Percentiles rank a stretch among this genome's conserved stretches.
Evolutionary conservation across 2,113 vertebrate genomes (phyloP).

Genomic region (Verasper variegatus): DNA sequence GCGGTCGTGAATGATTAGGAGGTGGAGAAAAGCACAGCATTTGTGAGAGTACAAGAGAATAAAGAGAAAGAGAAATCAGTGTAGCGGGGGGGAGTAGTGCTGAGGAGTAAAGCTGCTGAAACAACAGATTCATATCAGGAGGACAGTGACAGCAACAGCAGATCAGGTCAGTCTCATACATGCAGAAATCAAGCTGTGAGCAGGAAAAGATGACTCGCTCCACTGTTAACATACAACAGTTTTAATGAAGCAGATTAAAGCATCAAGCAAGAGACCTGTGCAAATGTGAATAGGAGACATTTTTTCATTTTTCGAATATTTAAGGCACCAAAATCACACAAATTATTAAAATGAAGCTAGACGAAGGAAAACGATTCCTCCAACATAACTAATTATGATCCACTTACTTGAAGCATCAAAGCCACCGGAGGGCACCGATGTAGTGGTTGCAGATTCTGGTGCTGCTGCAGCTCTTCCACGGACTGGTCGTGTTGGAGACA

Average conservation of each 20-base stretch:
- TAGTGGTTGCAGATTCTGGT: slow-evolving; percentile 80
- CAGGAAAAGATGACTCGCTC: slow-evolving; percentile 7
- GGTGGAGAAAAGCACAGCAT: slow-evolving; percentile 76
- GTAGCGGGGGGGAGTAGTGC: slow-evolving; percentile 83
- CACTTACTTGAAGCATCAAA: slow-evolving; percentile 93
- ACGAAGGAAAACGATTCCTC: not conserved
- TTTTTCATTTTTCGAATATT: slow-evolving; percentile 9
- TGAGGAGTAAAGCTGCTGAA: slow-evolving; percentile 80
- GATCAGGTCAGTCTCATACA: slow-evolving; percentile 60
- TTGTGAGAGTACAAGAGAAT: slow-evolving; percentile 38
- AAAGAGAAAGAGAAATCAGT: slow-evolving; percentile 84
- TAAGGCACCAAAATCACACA: not conserved
- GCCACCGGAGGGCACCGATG: slow-evolving; percentile 82
- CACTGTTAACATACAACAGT: not conserved
- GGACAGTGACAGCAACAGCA: slow-evolving; percentile 38
- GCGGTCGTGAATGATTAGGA: slow-evolving; percentile 72
- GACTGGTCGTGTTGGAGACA: slow-evolving; percentile 56
- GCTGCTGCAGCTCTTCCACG: slow-evolving; percentile 38
- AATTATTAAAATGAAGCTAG: not conserved
- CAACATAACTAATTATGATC: not conserved
- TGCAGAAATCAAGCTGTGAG: slow-evolving; percentile 72
- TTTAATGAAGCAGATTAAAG: slow-evolving; percentile 31
- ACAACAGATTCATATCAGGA: slow-evolving; percentile 50
- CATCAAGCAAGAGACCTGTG: slow-evolving; percentile 27
- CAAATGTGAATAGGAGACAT: slow-evolving; percentile 3